A percentile compares a stretch with the other conserved stretches of the same genome.
Conservation (phyloP, 2,797 vertebrate species). For the Bryconaethiops microstoma region DNA sequence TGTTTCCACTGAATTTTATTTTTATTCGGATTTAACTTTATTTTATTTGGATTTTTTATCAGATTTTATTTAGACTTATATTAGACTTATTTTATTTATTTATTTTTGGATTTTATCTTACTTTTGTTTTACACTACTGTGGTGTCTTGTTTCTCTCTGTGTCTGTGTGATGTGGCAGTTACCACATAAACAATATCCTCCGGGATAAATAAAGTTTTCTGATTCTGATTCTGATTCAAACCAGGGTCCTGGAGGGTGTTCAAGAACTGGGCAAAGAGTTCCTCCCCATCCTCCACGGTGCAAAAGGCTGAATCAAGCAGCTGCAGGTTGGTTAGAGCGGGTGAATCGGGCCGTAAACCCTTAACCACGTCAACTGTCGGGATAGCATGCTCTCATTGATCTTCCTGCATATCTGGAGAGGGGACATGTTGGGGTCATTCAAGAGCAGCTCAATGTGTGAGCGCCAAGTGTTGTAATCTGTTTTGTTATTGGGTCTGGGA, state of each 20-base stretch:
- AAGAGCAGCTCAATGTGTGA: neutral
- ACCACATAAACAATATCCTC: too few relatives aligned
- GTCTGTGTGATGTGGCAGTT: too few relatives aligned
- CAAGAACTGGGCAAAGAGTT: conserved; percentile 44
- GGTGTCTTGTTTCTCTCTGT: too few relatives aligned
- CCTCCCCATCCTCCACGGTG: conserved; percentile 46
- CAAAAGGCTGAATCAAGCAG: conserved; percentile 44
- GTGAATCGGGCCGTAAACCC: neutral
- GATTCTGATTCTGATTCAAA: too few relatives aligned
- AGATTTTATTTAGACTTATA: too few relatives aligned
- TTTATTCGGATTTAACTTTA: too few relatives aligned
- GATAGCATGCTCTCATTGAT: conserved; percentile 23
- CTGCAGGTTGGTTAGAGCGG: conserved; percentile 1
- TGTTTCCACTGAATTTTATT: too few relatives aligned
- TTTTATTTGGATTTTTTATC: too few relatives aligned
- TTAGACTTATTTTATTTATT: too few relatives aligned
- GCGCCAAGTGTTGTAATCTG: neutral
- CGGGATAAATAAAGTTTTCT: too few relatives aligned
- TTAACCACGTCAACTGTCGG: conserved; percentile 39
- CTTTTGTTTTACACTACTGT: too few relatives aligned
- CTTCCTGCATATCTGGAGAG: conserved; percentile 12
- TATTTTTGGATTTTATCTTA: too few relatives aligned
- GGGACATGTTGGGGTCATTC: neutral
- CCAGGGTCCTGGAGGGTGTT: conserved; percentile 27
- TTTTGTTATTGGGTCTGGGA: conserved; percentile 13